Evolutionary conservation across 1,140 invertebrate genomes (phyloP).

Genomic region (Tenebrio molitor): DNA sequence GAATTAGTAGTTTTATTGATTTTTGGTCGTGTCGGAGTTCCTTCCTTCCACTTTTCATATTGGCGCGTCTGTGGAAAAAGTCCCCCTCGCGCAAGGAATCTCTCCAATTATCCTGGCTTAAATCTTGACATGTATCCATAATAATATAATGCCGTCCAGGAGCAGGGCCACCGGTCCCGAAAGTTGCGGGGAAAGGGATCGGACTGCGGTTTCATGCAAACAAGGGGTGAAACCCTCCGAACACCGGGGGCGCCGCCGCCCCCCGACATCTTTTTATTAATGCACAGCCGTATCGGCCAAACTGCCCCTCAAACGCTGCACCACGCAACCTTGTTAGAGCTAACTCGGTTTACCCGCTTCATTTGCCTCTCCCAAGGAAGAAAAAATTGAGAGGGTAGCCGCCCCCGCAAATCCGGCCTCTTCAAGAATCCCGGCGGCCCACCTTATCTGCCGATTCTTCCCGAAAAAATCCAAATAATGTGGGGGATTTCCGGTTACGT

Average conservation of each 20-base stretch:
- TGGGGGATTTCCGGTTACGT: conserved; percentile 20
- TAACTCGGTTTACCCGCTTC: conserved; percentile 50
- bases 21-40: too few species aligned
- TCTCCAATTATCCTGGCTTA: conserved; percentile 34
- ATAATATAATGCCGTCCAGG: conserved; percentile 24
- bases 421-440: neutral
- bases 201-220: conserved; percentile 49
- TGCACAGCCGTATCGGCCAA: conserved; percentile 13
- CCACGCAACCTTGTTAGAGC: conserved; percentile 47
- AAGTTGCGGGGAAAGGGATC: conserved; percentile 16
- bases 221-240: conserved; percentile 42
- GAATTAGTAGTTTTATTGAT: too few species aligned
- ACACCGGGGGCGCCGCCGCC: conserved; percentile 2
- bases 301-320: conserved; percentile 22
- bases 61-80: neutral
- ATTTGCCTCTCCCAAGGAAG: conserved; percentile 46
- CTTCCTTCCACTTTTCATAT: neutral
- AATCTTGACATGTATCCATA: conserved; percentile 33
- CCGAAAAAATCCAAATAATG: too few species aligned
- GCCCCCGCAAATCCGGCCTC: conserved; percentile 19
- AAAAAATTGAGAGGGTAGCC: conserved; percentile 20
- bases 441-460: too few species aligned
- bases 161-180: conserved; percentile 8
- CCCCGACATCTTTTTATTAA: conserved; percentile 42
- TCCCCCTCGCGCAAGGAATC: neutral